Evolutionary conservation across 2,797 vertebrate genomes (phyloP), one percentile per base, ranked within the genome.

Genomic region (Peromyscus melanophrys): DNA sequence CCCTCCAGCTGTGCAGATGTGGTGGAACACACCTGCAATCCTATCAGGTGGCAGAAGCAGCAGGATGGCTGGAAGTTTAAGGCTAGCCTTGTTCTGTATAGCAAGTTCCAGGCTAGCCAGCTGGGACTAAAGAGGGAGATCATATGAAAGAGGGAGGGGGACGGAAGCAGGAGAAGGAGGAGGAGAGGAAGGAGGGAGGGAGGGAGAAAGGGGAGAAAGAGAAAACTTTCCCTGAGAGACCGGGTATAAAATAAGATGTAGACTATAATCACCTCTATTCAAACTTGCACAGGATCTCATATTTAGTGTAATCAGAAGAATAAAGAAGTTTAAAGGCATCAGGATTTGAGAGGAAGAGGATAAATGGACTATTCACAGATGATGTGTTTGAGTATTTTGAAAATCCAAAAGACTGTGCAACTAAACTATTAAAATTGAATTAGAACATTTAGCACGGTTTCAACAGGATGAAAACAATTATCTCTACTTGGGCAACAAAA

Each of bases 261-360:
- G 40, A 12, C 27, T 95, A 16, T 57, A 55, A 10, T 86, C 71
- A 10, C 9, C 63, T 81, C 61, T 67, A 13, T 78, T 91, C 83
- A 92, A 1, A 12, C 69, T 80, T 52, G 14, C 63, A 90, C 4
- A 55, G 29, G 1, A n/a, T 27, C 46, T 57, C 13, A 27, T 75
- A 61, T 13, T 43, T 77, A 46, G 63, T 78, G 4, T 57, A 89
- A 89, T 77, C 19, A 78, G 21, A 52, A 88, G 92, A 31, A 87
- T 77, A 37, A 89, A 40, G 52, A 61, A 81, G 81, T 19, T 77
- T 67, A 96, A 95, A 86, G 14, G 0, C 75, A 11, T 46, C 84
- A 85, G 59, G 95, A 67, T 84, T 94, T 67, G 40, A 89, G 93
- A 82, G n/a, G 43, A 93, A 93, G 25, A 85, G 84, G 80, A 77